phyloP scores from a whole-genome alignment of 2,113 vertebrate species.

The Mobula hypostoma region DNA sequence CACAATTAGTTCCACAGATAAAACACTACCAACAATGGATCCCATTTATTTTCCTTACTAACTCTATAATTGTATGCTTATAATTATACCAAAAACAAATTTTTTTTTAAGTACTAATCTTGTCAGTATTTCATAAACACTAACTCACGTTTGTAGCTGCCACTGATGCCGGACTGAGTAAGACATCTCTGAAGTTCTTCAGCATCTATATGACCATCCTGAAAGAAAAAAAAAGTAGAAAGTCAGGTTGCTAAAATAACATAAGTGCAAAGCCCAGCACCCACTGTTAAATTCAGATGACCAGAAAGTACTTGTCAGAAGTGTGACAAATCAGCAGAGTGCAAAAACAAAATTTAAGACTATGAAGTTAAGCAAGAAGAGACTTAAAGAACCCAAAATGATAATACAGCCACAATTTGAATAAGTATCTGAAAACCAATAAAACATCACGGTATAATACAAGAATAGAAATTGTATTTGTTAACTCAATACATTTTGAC shows the following conservation, averaged over 20 bases:
- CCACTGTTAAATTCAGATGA: background rate
- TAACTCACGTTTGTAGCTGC: slow-evolving; percentile 78
- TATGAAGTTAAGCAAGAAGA: background rate
- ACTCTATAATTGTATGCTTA: background rate
- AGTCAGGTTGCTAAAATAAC: background rate
- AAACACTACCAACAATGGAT: background rate
- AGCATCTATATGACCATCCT: slow-evolving; percentile 87
- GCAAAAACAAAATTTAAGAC: background rate
- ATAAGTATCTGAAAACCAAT: no score
- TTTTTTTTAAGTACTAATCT: background rate
- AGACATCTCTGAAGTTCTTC: slow-evolving; percentile 87
- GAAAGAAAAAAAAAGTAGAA: slow-evolving; percentile 39
- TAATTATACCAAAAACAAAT: background rate
- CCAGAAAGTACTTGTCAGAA: background rate
- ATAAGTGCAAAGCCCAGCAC: background rate
- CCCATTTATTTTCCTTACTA: background rate
- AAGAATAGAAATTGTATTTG: background rate
- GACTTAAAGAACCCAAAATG: background rate
- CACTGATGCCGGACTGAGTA: slow-evolving; percentile 75
- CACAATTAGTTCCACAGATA: background rate
- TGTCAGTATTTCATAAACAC: background rate
- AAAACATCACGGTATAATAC: background rate
- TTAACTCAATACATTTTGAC: background rate
- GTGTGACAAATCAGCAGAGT: background rate
- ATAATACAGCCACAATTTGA: no score